A percentile compares a stretch with the other conserved stretches of the same genome.
These are phyloP conservation scores for Melanotaenia pygmaea DNA, from an alignment of 2,797 vertebrate genomes.

Conservation along the genomic window DNA sequence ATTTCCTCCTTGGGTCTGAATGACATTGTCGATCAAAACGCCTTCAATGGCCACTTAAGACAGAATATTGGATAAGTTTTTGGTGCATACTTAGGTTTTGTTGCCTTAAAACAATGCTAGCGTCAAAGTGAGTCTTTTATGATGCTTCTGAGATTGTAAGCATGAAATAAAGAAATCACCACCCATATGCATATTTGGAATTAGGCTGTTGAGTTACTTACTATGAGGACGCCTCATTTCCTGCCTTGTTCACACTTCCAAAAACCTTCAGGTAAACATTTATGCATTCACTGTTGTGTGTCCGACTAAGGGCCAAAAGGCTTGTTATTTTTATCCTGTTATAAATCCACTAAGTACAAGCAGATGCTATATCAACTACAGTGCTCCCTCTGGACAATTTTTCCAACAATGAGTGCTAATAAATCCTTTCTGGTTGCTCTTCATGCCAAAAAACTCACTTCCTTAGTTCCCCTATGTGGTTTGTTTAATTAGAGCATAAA, in stretches of 20 bases:
- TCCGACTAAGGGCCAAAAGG: constrained; percentile 26
- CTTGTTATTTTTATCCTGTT: constrained; percentile 51
- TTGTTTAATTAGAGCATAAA: constrained; percentile 57
- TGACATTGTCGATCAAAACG: constrained; percentile 43
- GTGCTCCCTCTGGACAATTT: constrained; percentile 17
- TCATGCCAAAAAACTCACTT: constrained; percentile 34
- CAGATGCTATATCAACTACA: constrained; percentile 57
- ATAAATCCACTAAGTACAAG: constrained; percentile 58
- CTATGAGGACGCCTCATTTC: constrained; percentile 29
- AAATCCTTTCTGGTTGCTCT: constrained; percentile 32
- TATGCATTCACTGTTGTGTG: constrained; percentile 27
- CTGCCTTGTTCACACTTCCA: constrained; percentile 40
- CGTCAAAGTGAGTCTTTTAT: constrained; percentile 20
- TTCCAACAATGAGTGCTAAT: constrained; percentile 31
- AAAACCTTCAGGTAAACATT: constrained; percentile 45
- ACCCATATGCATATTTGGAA: not conserved
- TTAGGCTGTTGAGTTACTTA: constrained; percentile 19
- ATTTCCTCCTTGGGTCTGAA: constrained; percentile 29
- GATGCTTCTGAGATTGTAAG: constrained; percentile 8
- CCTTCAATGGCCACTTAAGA: constrained; percentile 29
- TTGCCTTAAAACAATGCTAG: constrained; percentile 20
- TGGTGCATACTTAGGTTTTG: constrained; percentile 15
- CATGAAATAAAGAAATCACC: constrained; percentile 14
- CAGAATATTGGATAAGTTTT: constrained; percentile 17
- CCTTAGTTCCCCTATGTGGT: constrained; percentile 35